These are phyloP conservation scores for Cantharis lateralis DNA, from an alignment of 2,888 invertebrate genomes.

Conservation along the genomic window DNA sequence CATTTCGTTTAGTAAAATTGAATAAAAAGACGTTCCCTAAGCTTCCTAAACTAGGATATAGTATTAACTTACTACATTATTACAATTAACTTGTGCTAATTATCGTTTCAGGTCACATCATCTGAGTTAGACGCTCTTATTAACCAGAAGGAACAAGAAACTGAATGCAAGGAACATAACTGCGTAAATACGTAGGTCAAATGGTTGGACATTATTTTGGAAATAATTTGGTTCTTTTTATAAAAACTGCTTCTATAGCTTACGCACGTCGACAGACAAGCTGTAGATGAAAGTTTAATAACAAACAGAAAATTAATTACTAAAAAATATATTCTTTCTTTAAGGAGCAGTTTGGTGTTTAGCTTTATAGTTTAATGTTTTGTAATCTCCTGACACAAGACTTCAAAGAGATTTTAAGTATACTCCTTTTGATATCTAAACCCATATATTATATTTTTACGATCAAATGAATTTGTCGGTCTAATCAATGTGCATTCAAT, in stretches of 20 bases:
- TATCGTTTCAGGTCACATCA: slow-evolving; percentile 57
- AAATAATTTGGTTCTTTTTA: background rate
- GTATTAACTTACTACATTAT: background rate
- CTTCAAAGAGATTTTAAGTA: too few species aligned
- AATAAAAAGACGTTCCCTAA: background rate
- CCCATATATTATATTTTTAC: too few species aligned
- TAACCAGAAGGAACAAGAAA: slow-evolving; percentile 43
- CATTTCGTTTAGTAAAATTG: background rate
- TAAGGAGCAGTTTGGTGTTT: background rate
- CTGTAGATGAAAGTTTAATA: background rate
- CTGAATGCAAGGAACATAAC: slow-evolving; percentile 27
- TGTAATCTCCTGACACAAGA: too few species aligned
- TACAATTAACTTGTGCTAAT: slow-evolving; percentile 6
- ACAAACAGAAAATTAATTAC: background rate
- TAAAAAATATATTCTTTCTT: background rate
- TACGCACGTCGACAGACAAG: too few species aligned
- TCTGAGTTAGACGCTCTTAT: slow-evolving; percentile 65
- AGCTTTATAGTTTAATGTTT: too few species aligned
- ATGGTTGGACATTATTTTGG: background rate
- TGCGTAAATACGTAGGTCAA: slow-evolving; percentile 23
- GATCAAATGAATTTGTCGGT: too few species aligned
- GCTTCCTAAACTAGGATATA: background rate
- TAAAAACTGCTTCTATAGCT: background rate
- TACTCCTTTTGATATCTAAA: too few species aligned
- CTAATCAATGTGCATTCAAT: too few species aligned